Percentiles rank a stretch among this genome's conserved stretches.
Evolutionary conservation across 2,888 invertebrate genomes (phyloP).

Genomic region (Papilio elwesi): DNA sequence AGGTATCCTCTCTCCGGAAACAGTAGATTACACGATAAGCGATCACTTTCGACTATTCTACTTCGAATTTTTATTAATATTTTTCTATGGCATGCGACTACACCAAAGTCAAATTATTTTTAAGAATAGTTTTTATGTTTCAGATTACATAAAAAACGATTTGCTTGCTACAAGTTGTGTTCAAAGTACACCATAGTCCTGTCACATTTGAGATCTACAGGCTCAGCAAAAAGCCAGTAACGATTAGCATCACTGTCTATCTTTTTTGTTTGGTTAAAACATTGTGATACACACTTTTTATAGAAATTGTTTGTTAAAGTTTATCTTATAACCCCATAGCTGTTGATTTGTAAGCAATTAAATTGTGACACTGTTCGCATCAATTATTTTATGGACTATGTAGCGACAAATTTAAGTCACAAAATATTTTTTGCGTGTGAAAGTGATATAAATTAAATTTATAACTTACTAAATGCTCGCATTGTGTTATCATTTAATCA

Average conservation of each 20-base stretch:
- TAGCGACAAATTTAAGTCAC: slow-evolving; percentile 30
- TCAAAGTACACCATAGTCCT: too few species aligned
- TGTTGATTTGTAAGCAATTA: background rate
- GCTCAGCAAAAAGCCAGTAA: too few species aligned
- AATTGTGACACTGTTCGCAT: background rate
- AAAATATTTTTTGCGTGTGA: background rate
- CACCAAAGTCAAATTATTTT: too few species aligned
- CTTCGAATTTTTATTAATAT: slow-evolving; percentile 17
- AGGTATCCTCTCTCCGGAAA: slow-evolving; percentile 47
- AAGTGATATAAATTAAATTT: slow-evolving; percentile 14
- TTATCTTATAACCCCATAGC: background rate
- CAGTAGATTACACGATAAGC: slow-evolving; percentile 50
- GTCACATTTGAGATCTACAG: too few species aligned
- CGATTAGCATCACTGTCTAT: background rate
- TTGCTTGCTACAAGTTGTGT: background rate
- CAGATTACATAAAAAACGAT: too few species aligned
- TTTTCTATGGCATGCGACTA: background rate
- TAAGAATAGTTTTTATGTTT: too few species aligned
- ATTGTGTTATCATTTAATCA: slow-evolving; percentile 31
- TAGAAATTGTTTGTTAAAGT: background rate
- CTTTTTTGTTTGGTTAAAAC: background rate
- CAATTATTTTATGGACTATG: background rate
- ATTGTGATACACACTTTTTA: too few species aligned
- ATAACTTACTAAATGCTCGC: slow-evolving; percentile 13
- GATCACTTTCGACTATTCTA: slow-evolving; percentile 45